phyloP scores from a whole-genome alignment of 2,797 vertebrate genomes.

The Alectoris magna region DNA sequence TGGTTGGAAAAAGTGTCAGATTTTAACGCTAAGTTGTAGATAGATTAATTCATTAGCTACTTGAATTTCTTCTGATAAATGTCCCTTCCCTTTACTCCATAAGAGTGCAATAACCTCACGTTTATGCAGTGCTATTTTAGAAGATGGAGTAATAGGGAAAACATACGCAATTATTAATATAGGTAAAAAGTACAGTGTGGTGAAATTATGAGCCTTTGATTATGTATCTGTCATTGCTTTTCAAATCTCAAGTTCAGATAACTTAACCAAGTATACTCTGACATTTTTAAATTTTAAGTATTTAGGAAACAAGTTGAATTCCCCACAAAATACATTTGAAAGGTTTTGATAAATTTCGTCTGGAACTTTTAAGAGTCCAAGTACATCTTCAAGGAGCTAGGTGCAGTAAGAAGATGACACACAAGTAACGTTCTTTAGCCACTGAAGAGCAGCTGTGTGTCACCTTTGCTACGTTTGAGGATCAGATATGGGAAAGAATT shows the following conservation, averaged over 20 bases:
- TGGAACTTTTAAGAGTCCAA: neutral
- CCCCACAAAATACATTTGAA: neutral
- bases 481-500: neutral
- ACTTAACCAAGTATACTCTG: neutral
- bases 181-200: neutral
- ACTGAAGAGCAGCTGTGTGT: neutral
- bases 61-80: neutral
- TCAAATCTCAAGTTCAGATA: neutral
- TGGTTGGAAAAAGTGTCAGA: neutral
- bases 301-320: neutral
- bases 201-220: neutral
- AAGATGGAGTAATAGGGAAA: neutral
- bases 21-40: neutral
- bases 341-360: neutral
- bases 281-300: neutral
- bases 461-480: neutral
- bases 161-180: accelerated
- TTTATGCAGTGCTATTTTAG: neutral
- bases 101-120: neutral
- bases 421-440: neutral
- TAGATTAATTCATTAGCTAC: neutral
- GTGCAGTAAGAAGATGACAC: neutral
- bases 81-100: neutral
- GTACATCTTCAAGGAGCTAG: neutral
- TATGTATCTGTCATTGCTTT: neutral